Conservation (phyloP, 2,797 vertebrate genomes). For the Pangasius larnaudii region DNA sequence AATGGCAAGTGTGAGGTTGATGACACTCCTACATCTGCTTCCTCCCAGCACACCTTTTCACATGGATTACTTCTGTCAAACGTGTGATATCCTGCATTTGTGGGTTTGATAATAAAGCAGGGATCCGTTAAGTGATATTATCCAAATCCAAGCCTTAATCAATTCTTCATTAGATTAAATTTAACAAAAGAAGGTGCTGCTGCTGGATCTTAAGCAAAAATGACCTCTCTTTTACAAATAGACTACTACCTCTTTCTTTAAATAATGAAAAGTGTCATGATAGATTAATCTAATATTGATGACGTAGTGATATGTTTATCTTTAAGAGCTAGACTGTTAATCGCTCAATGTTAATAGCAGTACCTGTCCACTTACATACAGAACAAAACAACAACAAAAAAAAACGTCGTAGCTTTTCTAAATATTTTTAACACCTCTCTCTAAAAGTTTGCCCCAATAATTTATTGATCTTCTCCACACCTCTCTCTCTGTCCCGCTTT, state of each 20-base stretch:
- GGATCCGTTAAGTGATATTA: conserved; percentile 36
- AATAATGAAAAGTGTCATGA: not conserved
- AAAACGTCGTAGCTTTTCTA: not conserved
- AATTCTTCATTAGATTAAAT: not conserved
- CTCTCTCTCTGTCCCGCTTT: conserved; percentile 44
- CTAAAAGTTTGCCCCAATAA: not conserved
- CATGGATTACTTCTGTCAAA: conserved; percentile 54
- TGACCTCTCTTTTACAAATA: not conserved
- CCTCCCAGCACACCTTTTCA: conserved; percentile 45
- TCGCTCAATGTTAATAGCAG: not conserved
- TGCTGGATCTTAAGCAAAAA: not conserved
- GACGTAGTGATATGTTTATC: not conserved
- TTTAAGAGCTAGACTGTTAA: conserved; percentile 3
- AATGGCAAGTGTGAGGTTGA: conserved; percentile 40
- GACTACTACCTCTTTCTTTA: not conserved
- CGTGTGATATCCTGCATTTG: conserved; percentile 57
- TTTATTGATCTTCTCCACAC: conserved; percentile 33
- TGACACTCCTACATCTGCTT: conserved; percentile 38
- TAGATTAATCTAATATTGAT: not conserved
- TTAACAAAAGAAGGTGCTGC: not conserved
- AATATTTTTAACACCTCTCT: not conserved
- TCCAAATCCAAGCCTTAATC: conserved; percentile 17
- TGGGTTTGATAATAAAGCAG: conserved; percentile 52
- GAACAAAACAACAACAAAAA: not conserved
- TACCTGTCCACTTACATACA: not conserved